phyloP scores from a whole-genome alignment of 2,797 vertebrate species.

The Hyperoplus immaculatus region DNA sequence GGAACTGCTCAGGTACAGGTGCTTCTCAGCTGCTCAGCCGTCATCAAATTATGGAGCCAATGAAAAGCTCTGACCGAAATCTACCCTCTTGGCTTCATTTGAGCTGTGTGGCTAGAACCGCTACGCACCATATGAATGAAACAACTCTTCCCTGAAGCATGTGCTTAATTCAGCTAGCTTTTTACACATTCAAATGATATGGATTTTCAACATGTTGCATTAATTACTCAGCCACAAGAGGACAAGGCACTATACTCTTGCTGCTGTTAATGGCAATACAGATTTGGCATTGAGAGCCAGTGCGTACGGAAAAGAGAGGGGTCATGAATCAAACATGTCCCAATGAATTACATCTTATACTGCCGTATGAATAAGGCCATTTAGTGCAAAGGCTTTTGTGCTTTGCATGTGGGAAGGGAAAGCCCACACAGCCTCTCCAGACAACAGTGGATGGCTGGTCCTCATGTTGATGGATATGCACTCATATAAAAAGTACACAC shows the following conservation, averaged over 20 bases:
- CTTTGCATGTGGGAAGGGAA: slow-evolving; percentile 55
- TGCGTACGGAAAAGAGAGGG: slow-evolving; percentile 23
- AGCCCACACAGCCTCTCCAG: slow-evolving; percentile 35
- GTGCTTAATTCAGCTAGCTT: slow-evolving; percentile 48
- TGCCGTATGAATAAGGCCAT: slow-evolving; percentile 64
- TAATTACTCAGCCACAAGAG: slow-evolving; percentile 33
- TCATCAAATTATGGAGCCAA: slow-evolving; percentile 35
- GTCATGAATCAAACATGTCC: slow-evolving; percentile 75
- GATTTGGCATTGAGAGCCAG: slow-evolving; percentile 46
- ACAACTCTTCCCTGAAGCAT: slow-evolving; percentile 25
- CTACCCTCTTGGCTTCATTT: neutral
- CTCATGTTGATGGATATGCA: slow-evolving; percentile 48
- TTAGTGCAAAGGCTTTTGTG: slow-evolving; percentile 47
- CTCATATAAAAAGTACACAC: slow-evolving; percentile 16
- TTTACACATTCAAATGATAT: slow-evolving; percentile 55
- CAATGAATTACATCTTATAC: slow-evolving; percentile 51
- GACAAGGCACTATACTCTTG: slow-evolving; percentile 54
- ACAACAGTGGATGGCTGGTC: slow-evolving; percentile 34
- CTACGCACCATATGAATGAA: slow-evolving; percentile 53
- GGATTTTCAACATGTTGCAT: slow-evolving; percentile 54
- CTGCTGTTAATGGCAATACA: slow-evolving; percentile 28
- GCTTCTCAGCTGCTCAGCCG: slow-evolving; percentile 27
- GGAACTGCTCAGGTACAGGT: slow-evolving; percentile 34
- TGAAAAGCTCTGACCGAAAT: slow-evolving; percentile 31
- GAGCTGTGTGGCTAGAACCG: neutral